Evolutionary conservation across 2,113 vertebrate genomes (phyloP), one percentile per base, ranked within the genome.

Genomic region (Pimephales promelas): DNA sequence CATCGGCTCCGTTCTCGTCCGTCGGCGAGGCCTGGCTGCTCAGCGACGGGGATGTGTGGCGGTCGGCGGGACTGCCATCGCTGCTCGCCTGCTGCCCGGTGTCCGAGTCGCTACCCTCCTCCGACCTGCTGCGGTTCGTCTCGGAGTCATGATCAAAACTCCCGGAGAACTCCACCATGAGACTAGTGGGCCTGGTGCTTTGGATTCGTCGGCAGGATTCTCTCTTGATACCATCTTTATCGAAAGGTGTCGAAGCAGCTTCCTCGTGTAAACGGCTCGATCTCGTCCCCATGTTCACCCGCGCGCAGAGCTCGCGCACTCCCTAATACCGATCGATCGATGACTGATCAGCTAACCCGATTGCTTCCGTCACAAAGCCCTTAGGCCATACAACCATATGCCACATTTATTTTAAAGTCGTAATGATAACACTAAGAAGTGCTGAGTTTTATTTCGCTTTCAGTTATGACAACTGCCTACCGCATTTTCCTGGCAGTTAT

Each of bases 61-160:
- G 90, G 86, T 94, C 93, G 0, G 90, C 90, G 59, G 92, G 92
- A 84, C 92, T 94, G 2, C 91, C 90, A 73, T 92, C 91, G 6
- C 89, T 88, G 78, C 93, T 94, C 76, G 92, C 92, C 82, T 92
- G 93, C 82, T 89, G 92, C 81, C 93, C 93, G 57, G 89, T 83
- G 79, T 95, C 94, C 54, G 93, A 94, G 74, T 95, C 94, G 85
- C 94, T 94, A 59, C 93, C 93, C 24, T 94, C 94, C 81, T 94
- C 94, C 20, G 93, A 94, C 4, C 93, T 92, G 84, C 94, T 94
- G 31, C 77, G 91, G 83, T 90, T 93, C 52, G 91, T 84, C 88
- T 95, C 94, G 6, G 93, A 91, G 66, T 94, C 92, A 45, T 79
- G 89, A 6, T 94, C 93, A 74, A 95, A 94, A 86, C 93, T 94